Percentiles rank a stretch among this genome's conserved stretches.
phyloP scores from a whole-genome alignment of 2,888 invertebrate genomes.

The Carcina quercana region DNA sequence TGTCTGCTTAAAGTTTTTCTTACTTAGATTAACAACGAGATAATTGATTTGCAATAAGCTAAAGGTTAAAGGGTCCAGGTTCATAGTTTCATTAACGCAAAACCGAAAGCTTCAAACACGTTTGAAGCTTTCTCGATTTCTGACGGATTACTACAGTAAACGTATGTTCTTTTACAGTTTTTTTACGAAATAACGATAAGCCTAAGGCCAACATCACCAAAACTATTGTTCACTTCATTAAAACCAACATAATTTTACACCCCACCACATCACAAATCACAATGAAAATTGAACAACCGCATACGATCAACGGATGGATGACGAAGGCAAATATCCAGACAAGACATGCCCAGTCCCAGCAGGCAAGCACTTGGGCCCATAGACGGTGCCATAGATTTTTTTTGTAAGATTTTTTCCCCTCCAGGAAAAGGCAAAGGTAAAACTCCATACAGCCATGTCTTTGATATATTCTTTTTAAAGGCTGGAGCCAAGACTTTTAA shows the following conservation, averaged over 20 bases:
- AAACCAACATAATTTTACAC: conserved; percentile 55
- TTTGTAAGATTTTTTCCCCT: too few relatives aligned
- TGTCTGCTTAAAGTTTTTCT: conserved; percentile 95
- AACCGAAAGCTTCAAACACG: conserved; percentile 96
- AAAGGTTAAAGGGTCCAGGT: conserved; percentile 99
- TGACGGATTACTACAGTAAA: conserved; percentile 77
- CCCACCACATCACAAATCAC: conserved; percentile 31
- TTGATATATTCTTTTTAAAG: too few relatives aligned
- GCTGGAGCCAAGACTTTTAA: too few relatives aligned
- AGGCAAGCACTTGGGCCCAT: too few relatives aligned
- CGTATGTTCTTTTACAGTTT: conserved; percentile 57
- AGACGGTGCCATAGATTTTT: too few relatives aligned
- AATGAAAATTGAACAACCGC: conserved; percentile 27
- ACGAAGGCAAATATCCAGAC: too few relatives aligned
- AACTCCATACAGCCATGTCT: too few relatives aligned
- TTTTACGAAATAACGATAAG: conserved; percentile 56
- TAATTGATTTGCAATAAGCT: conserved; percentile 99
- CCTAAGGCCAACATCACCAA: conserved; percentile 71
- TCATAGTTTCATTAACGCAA: conserved; percentile 96
- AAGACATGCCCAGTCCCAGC: too few relatives aligned
- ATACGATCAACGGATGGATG: too few relatives aligned
- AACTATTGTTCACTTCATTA: conserved; percentile 53
- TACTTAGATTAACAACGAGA: conserved; percentile 95
- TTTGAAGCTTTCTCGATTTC: conserved; percentile 93
- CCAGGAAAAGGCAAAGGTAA: too few relatives aligned